Percentiles rank a stretch among this genome's conserved stretches.
Conservation (phyloP, 1,140 invertebrate genomes). For the Pinna nobilis region DNA sequence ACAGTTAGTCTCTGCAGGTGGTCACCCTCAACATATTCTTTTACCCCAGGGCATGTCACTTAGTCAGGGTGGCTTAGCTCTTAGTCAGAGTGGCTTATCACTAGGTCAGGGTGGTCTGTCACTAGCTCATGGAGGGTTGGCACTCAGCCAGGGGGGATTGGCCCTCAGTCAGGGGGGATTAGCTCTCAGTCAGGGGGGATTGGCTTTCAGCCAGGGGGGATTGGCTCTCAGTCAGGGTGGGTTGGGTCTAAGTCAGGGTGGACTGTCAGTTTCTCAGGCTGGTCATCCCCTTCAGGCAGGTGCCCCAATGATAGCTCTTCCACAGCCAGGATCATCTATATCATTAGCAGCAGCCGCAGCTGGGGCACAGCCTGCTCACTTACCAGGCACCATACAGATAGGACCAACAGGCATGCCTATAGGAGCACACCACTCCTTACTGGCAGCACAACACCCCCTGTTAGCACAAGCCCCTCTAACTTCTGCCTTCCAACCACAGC, state of each 20-base stretch:
- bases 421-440: constrained; percentile 10
- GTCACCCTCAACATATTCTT: constrained; percentile 11
- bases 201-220: background rate
- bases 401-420: constrained; percentile 19
- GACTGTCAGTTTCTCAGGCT: background rate
- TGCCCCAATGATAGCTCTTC: constrained; percentile 36
- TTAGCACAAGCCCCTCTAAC: constrained; percentile 26
- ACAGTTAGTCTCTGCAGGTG: constrained; percentile 25
- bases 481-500: constrained; percentile 18
- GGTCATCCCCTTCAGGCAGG: constrained; percentile 36
- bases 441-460: constrained; percentile 28
- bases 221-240: background rate
- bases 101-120: background rate
- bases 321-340: constrained; percentile 2
- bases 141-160: background rate
- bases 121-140: constrained; percentile 14
- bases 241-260: background rate
- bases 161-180: constrained; percentile 8
- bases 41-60: constrained; percentile 11
- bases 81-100: background rate
- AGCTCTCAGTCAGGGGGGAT: too few relatives aligned
- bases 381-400: constrained; percentile 26
- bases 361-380: constrained; percentile 35
- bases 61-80: constrained; percentile 1
- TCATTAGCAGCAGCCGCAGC: constrained; percentile 17